These are phyloP conservation scores for Phania funesta DNA, from an alignment of 2,888 invertebrate genomes.

Conservation along the genomic window DNA sequence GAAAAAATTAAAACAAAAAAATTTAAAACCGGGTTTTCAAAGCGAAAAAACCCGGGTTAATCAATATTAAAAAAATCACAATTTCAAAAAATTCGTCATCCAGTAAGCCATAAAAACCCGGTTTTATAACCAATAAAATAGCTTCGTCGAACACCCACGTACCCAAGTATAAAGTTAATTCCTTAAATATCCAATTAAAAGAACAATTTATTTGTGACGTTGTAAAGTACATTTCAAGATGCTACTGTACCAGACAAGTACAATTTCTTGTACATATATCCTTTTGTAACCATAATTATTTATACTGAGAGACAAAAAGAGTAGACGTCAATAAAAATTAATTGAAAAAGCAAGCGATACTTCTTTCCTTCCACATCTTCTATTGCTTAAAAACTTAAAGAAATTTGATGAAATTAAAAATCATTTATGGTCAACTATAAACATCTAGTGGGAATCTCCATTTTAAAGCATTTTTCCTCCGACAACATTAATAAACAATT, in stretches of 20 bases:
- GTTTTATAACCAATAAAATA: too few species aligned
- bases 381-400: neutral
- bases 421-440: slow-evolving; percentile 33
- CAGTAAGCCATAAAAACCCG: too few species aligned
- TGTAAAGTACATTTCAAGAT: neutral
- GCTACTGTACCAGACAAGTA: neutral
- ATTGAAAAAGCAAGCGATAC: slow-evolving; percentile 31
- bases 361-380: neutral
- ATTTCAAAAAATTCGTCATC: too few species aligned
- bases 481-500: slow-evolving; percentile 36
- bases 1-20: too few species aligned
- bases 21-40: too few species aligned
- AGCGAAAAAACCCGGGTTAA: too few species aligned
- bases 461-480: neutral
- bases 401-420: slow-evolving; percentile 43
- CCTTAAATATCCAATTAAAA: too few species aligned
- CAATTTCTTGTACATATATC: neutral
- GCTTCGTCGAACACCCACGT: too few species aligned
- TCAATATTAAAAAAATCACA: too few species aligned
- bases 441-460: slow-evolving; percentile 11
- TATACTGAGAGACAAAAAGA: neutral
- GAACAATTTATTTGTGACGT: too few species aligned
- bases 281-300: neutral
- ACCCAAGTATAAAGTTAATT: too few species aligned
- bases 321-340: slow-evolving; percentile 36